Conservation (phyloP, 2,113 vertebrate species). For the Amazona vittata region DNA sequence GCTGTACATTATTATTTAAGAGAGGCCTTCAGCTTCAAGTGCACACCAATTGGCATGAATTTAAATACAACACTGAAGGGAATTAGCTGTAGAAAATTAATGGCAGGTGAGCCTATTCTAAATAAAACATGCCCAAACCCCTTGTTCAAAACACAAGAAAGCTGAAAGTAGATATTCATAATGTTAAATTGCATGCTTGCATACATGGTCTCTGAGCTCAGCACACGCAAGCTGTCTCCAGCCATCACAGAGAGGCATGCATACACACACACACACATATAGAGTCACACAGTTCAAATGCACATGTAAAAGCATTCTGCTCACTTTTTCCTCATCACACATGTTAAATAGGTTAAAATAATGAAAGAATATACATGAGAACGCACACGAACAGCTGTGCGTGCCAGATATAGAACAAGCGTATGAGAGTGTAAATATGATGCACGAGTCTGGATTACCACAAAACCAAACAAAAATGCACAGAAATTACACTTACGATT, state of each 20-base stretch:
- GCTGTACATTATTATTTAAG: background rate
- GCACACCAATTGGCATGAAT: background rate
- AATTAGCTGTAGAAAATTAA: slow-evolving; percentile 22
- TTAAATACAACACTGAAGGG: background rate
- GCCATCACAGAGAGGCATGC: too few species aligned
- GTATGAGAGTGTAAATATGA: background rate
- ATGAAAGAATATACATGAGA: background rate
- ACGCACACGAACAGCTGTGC: background rate
- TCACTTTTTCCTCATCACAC: background rate
- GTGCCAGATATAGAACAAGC: background rate
- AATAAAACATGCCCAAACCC: background rate
- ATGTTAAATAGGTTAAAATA: background rate
- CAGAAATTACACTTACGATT: background rate
- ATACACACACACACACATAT: too few species aligned
- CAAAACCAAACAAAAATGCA: background rate
- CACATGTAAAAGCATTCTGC: background rate
- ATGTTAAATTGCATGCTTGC: background rate
- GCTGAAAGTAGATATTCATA: background rate
- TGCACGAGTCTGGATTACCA: background rate
- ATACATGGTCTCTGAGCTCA: background rate
- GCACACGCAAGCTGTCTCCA: background rate
- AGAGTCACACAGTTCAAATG: background rate
- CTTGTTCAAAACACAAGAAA: background rate
- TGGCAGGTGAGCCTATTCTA: background rate
- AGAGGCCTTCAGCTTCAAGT: background rate